Base-by-base conservation (phyloP, 2,797 vertebrate genomes). In the Acanthornis magna region DNA sequence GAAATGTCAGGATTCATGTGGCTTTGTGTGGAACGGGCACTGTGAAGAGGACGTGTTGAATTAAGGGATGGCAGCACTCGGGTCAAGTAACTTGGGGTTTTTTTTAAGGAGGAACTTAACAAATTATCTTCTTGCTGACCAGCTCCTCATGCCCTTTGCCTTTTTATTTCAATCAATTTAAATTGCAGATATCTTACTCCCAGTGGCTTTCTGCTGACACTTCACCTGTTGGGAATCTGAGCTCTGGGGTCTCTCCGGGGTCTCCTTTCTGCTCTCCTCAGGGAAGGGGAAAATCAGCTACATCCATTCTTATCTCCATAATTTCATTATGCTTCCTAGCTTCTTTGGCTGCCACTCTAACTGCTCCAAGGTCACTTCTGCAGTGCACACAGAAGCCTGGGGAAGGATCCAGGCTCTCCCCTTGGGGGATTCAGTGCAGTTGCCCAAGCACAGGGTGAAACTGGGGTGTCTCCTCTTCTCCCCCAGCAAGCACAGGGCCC, bases 111-210 rank as follows among this genome's bases (percentile, higher is more conserved):
- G 38, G 32, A 91, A 72, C 9, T 71, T 63, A 2, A 63, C 30
- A 66, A 61, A 62, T 17, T 55, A 38, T 16, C 62, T 81, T 78
- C 40, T 75, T 93, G 62, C 68, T 84, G 86, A 62, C 62, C 81
- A 55, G 9, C 53, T 80, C 68, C 73, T 96, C n/a, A 2, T 34
- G 72, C 30, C 55, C 71, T 77, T 78, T 40, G 17, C 40, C 40
- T 94, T 85, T 43, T 77, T 45, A 66, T 85, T 94, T 80, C n/a
- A 81, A 38, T 14, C 13, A 5, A 60, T 94, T 96, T 94, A 47
- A 91, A 85, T 91, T 93, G 29, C 87, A 92, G 85, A 92, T 72
- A 27, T 7, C 54, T 80, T 20, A 5, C 8, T 88, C 73, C 40
- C 32, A 40, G 58, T 15, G 36, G 38, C 29, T 89, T 93, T 89